A percentile compares a stretch with the other conserved stretches of the same genome.
phyloP scores from a whole-genome alignment of 1,140 invertebrate species.

The Maniola jurtina region DNA sequence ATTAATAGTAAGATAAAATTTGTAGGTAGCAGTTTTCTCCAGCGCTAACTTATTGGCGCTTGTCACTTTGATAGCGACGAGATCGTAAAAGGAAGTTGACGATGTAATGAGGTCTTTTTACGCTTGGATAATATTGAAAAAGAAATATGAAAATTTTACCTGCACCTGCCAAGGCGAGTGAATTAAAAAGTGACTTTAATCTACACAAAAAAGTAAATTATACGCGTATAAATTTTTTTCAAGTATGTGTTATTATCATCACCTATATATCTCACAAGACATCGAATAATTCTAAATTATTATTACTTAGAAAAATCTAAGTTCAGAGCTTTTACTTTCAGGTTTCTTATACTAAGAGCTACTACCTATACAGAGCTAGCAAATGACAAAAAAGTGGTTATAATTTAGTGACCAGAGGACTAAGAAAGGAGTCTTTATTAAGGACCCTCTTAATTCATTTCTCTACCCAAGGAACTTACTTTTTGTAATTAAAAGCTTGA shows the following conservation, averaged over 20 bases:
- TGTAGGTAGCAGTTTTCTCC: background rate
- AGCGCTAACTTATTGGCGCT: background rate
- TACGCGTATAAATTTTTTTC: too few species aligned
- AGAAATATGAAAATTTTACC: background rate
- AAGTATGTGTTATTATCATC: too few species aligned
- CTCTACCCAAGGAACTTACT: conserved; percentile 1
- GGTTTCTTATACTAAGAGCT: too few species aligned
- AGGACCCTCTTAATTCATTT: background rate
- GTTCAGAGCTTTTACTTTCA: too few species aligned
- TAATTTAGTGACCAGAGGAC: conserved; percentile 1
- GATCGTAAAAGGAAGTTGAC: conserved; percentile 10
- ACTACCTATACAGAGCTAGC: too few species aligned
- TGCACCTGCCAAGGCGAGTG: background rate
- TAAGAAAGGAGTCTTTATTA: background rate
- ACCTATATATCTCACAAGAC: too few species aligned
- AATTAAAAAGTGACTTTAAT: too few species aligned
- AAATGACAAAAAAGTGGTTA: background rate
- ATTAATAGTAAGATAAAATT: too few species aligned
- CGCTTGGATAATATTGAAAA: conserved; percentile 3
- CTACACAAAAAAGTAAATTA: too few species aligned
- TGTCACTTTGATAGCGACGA: background rate
- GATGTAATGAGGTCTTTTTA: conserved; percentile 5
- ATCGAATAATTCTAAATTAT: too few species aligned
- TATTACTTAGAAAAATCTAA: too few species aligned
- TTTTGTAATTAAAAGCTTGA: conserved; percentile 8